These are phyloP conservation scores for Epistrophella euchroma DNA, from an alignment of 2,888 invertebrate genomes.

Conservation along the genomic window DNA sequence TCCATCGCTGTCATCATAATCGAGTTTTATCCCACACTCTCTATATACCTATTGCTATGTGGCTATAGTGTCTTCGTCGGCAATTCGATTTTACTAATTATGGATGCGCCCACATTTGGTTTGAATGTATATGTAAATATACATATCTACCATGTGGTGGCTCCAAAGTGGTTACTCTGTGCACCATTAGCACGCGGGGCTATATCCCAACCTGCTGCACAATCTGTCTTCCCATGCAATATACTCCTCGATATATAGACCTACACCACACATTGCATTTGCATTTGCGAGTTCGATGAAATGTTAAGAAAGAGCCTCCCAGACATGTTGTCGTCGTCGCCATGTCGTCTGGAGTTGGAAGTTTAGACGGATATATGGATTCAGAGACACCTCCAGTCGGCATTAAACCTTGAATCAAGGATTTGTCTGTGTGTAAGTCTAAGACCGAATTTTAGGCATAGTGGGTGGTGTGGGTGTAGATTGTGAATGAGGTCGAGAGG, in stretches of 20 bases:
- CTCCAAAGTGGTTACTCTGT: conserved; percentile 51
- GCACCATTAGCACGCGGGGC: conserved; percentile 48
- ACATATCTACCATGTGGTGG: conserved; percentile 41
- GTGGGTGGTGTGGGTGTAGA: neutral
- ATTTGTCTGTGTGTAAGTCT: conserved; percentile 3
- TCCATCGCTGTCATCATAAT: conserved; percentile 46
- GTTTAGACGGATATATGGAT: conserved; percentile 17
- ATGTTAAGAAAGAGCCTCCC: conserved; percentile 57
- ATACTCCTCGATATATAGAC: neutral
- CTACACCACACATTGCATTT: conserved; percentile 25
- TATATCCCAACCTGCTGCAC: conserved; percentile 30
- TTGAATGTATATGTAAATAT: too few species aligned
- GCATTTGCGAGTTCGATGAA: conserved; percentile 54
- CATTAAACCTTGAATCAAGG: conserved; percentile 42
- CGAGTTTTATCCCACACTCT: conserved; percentile 19
- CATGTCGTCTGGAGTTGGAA: conserved; percentile 28
- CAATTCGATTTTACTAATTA: conserved; percentile 75
- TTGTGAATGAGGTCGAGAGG: neutral
- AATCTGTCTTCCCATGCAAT: conserved; percentile 8
- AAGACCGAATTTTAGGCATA: neutral
- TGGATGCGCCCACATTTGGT: conserved; percentile 73
- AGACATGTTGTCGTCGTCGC: conserved; percentile 56
- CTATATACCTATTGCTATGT: neutral
- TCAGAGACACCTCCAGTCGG: conserved; percentile 48
- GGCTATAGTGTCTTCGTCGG: conserved; percentile 16